Evolutionary conservation across 2,888 invertebrate species (phyloP), one percentile per base, ranked within the genome.

Genomic region (Mesoligia furuncula): DNA sequence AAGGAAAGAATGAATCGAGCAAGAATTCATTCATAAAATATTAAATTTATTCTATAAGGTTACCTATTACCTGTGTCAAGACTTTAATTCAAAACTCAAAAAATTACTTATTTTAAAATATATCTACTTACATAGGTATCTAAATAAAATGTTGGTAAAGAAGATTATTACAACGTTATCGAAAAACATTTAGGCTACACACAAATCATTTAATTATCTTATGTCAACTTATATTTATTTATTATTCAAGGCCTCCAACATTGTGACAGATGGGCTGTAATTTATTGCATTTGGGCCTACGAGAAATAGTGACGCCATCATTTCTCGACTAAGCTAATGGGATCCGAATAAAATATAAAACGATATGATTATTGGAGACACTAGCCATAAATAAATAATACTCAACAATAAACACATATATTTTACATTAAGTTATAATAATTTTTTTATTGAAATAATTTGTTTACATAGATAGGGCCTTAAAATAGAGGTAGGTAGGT

Each of bases 21-120:
- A 42, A 69, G 39, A 69, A 31, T 77, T 77, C 59, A 81, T 77
- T 77, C 65, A 83, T 83, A 68, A 85, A 68, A 80, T 67, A 62
- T 24, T 42, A 36, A 68, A 48, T 64, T 36, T 20, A 31, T 42
- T 48, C 1, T 51, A 59, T 71, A 24, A 54, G 31, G 77, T 45
- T 79, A 5, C 8, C 39, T 9, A 51, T 6, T 36, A 36, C 51
- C 1, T 24, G n/a, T 57, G 45, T 27, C 27, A 48, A 81, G 9
- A 54, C 54, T 54, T 54, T 9, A 45, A 45, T 45, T 45, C 15
- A 39, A 39, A 9, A 39, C 0, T 39, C 39, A 9, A 39, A 0
- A 39, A 39, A 39, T 39, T 39, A 39, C 7, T 36, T n/a, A n/a
- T n/a, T n/a, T n/a, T n/a, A n/a, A n/a, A n/a, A n/a, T n/a, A n/a